A percentile compares a stretch with the other conserved stretches of the same genome.
phyloP scores from a whole-genome alignment of 2,113 vertebrate genomes.

The Malurus cyaneus region DNA sequence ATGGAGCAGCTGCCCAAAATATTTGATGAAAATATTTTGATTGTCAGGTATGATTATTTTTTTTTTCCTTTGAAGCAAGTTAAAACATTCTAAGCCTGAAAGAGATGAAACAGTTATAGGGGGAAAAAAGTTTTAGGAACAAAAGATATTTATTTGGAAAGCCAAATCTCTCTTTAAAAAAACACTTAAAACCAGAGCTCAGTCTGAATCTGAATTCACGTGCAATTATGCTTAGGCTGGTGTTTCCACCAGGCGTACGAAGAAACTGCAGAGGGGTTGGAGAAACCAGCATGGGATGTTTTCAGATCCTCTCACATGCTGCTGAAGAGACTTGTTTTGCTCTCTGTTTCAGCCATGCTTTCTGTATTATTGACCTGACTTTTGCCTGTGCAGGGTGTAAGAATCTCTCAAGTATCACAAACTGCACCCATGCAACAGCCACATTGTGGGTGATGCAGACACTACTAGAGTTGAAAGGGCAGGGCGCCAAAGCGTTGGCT shows the following conservation, averaged over 20 bases:
- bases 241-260: not conserved
- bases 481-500: not conserved
- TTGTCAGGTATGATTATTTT: not conserved
- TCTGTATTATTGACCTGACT: not conserved
- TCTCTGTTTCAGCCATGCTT: not conserved
- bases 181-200: not conserved
- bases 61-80: not conserved
- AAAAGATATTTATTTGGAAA: not conserved
- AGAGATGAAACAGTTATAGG: not conserved
- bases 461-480: not conserved
- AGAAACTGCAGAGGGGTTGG: fast-evolving
- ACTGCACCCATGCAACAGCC: not conserved
- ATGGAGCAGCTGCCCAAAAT: not conserved
- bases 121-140: not conserved
- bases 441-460: not conserved
- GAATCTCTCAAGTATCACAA: not conserved
- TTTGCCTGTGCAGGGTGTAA: not conserved
- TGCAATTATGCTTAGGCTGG: not conserved
- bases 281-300: not conserved
- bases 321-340: not conserved
- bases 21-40: not conserved
- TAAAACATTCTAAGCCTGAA: not conserved
- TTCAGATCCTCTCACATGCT: not conserved
- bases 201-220: fast-evolving
- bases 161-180: not conserved